phyloP scores from a whole-genome alignment of 1,140 invertebrate genomes.

The Cryptotermes secundus region DNA sequence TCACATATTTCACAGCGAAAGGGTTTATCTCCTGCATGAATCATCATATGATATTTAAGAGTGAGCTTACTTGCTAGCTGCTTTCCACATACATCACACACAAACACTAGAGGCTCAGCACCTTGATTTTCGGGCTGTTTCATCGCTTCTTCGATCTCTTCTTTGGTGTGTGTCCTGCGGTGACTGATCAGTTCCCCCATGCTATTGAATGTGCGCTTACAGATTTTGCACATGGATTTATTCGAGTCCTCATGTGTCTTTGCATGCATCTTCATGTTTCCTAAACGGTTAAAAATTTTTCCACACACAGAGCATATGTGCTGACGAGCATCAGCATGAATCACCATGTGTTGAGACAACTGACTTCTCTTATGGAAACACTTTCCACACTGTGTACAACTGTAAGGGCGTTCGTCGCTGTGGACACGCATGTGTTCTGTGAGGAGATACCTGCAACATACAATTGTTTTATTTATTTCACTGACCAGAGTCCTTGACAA shows the following conservation, averaged over 20 bases:
- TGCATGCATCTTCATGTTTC: not conserved
- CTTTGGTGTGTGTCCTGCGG: too few species aligned
- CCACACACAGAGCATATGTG: slow-evolving; percentile 6
- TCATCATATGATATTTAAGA: slow-evolving; percentile 56
- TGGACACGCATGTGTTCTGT: slow-evolving; percentile 1
- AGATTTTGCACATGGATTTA: too few species aligned
- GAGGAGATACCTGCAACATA: not conserved
- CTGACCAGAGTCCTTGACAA: too few species aligned
- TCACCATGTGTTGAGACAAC: not conserved
- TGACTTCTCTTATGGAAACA: not conserved
- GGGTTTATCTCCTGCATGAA: slow-evolving; percentile 7
- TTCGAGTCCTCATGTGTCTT: not conserved
- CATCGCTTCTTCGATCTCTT: too few species aligned
- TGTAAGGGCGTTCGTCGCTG: slow-evolving; percentile 13
- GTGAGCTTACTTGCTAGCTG: slow-evolving; percentile 21
- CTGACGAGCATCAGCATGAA: not conserved
- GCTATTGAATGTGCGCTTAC: too few species aligned
- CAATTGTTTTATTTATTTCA: too few species aligned
- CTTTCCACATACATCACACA: slow-evolving; percentile 21
- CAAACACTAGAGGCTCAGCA: too few species aligned
- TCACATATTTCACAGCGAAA: not conserved
- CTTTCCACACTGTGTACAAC: slow-evolving; percentile 1
- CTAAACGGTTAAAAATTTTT: not conserved
- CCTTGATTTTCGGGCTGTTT: too few species aligned
- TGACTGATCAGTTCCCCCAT: too few species aligned